These are phyloP conservation scores for Dipodomys spectabilis DNA, from an alignment of 2,113 vertebrate species.

Conservation along the genomic window DNA sequence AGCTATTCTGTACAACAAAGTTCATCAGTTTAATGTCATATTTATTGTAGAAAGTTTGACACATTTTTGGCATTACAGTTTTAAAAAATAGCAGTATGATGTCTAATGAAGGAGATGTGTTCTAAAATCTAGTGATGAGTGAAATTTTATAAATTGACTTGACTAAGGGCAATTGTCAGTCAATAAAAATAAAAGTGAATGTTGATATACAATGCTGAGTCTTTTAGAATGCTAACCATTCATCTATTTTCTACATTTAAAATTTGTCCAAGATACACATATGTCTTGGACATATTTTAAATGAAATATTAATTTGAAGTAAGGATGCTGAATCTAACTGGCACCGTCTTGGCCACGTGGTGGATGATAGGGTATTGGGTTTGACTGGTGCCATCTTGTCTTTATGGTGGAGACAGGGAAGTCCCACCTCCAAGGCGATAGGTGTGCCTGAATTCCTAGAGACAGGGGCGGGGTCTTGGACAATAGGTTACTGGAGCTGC, in stretches of 20 bases:
- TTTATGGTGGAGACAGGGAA: too few relatives aligned
- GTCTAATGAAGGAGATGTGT: neutral
- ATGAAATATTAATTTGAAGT: neutral
- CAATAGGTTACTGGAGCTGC: too few relatives aligned
- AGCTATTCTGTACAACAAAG: neutral
- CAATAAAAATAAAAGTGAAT: neutral
- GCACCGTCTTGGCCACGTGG: too few relatives aligned
- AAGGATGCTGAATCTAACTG: too few relatives aligned
- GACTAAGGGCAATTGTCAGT: neutral
- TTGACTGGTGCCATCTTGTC: too few relatives aligned
- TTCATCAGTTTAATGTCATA: neutral
- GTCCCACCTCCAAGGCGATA: too few relatives aligned
- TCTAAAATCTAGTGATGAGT: slow-evolving; percentile 2
- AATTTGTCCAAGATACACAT: neutral
- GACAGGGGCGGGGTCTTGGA: too few relatives aligned
- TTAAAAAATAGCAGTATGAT: neutral
- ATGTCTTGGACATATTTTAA: slow-evolving; percentile 12
- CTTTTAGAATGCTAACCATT: slow-evolving; percentile 18
- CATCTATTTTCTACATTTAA: neutral
- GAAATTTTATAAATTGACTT: slow-evolving; percentile 5
- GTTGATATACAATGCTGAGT: neutral
- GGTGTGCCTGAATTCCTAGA: too few relatives aligned
- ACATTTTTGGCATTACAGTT: neutral
- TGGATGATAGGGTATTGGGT: too few relatives aligned
- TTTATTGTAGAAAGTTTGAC: neutral